These are phyloP conservation scores for Xiphophorus birchmanni DNA, from an alignment of 2,797 vertebrate genomes.

Conservation along the genomic window DNA sequence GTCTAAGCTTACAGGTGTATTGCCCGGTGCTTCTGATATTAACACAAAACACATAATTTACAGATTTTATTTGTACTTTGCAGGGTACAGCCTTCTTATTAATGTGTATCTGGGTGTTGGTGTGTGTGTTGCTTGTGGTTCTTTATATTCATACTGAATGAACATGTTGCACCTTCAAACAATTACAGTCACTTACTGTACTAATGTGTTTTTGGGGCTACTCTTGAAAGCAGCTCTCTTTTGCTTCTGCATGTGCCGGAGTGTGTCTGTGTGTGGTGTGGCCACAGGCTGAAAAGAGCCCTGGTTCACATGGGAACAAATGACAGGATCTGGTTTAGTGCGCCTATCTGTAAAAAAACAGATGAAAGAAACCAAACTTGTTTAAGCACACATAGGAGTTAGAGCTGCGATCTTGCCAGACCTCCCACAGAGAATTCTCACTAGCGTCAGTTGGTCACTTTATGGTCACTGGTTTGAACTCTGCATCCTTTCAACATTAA, in stretches of 20 bases:
- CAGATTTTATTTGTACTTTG: conserved; percentile 1
- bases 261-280: conserved; percentile 64
- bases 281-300: conserved; percentile 50
- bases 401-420: conserved; percentile 51
- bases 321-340: conserved; percentile 69
- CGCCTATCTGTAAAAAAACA: conserved; percentile 54
- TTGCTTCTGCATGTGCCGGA: conserved; percentile 29
- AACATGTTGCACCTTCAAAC: conserved; percentile 38
- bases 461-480: conserved; percentile 52
- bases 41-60: background rate
- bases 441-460: conserved; percentile 59
- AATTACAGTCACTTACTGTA: conserved; percentile 21
- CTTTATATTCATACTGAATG: background rate
- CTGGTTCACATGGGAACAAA: conserved; percentile 67
- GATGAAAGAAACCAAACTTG: conserved; percentile 65
- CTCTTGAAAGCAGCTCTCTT: conserved; percentile 36
- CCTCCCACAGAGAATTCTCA: conserved; percentile 60
- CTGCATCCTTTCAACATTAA: conserved; percentile 41
- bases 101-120: too few species aligned
- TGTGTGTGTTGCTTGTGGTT: conserved; percentile 6
- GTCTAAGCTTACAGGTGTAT: conserved; percentile 1
- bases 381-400: conserved; percentile 52
- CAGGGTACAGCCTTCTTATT: background rate
- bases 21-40: background rate
- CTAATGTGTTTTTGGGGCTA: conserved; percentile 1